phyloP scores from a whole-genome alignment of 2,888 invertebrate species.

The Polydrusus tereticollis region DNA sequence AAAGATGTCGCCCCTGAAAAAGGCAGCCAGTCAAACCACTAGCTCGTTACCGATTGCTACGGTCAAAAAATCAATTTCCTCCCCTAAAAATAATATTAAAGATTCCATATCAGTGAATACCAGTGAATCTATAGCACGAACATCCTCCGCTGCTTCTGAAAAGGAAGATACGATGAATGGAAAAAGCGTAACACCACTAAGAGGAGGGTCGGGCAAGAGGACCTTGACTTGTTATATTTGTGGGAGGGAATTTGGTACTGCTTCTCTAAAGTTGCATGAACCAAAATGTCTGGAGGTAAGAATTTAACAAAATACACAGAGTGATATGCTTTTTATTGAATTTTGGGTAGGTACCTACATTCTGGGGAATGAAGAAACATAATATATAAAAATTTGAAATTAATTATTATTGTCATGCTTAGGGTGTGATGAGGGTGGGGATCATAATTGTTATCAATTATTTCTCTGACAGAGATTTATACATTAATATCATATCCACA shows the following conservation, averaged over 20 bases:
- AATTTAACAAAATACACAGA: background rate
- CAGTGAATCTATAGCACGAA: background rate
- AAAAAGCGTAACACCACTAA: conserved; percentile 21
- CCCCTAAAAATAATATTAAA: background rate
- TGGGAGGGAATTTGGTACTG: conserved; percentile 76
- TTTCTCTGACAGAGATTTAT: too few relatives aligned
- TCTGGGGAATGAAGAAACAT: too few relatives aligned
- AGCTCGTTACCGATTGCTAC: conserved; percentile 10
- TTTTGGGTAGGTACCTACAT: too few relatives aligned
- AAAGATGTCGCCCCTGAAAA: conserved; percentile 40
- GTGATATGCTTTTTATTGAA: too few relatives aligned
- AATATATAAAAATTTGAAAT: too few relatives aligned
- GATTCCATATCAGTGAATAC: background rate
- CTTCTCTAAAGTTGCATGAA: conserved; percentile 76
- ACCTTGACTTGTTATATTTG: conserved; percentile 75
- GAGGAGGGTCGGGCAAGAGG: conserved; percentile 53
- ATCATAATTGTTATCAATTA: too few relatives aligned
- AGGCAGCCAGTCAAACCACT: conserved; percentile 4
- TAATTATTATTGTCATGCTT: too few relatives aligned
- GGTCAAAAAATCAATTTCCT: conserved; percentile 9
- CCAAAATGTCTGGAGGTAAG: conserved; percentile 75
- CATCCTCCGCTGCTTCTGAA: background rate
- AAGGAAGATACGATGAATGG: conserved; percentile 29
- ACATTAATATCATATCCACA: too few relatives aligned
- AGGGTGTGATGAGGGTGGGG: too few relatives aligned